Conservation (phyloP, 2,888 invertebrate genomes). For the Plusia festucae region DNA sequence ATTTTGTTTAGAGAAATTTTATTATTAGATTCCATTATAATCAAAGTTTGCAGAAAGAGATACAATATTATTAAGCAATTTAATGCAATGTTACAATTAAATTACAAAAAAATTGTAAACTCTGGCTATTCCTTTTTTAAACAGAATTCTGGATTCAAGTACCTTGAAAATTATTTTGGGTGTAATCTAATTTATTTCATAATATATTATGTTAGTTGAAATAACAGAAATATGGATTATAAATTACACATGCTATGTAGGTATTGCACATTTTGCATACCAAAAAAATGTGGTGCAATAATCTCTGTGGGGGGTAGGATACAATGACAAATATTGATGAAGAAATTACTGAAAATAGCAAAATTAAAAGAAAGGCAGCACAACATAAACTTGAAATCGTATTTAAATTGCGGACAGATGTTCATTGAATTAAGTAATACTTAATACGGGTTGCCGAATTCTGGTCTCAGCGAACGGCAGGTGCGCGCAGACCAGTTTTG, state of each 20-base stretch:
- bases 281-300: constrained; percentile 26
- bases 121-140: no score
- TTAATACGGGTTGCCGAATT: constrained; percentile 27
- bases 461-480: constrained; percentile 46
- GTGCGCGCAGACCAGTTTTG: constrained; percentile 31
- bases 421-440: constrained; percentile 29
- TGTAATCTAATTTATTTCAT: no score
- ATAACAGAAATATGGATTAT: constrained; percentile 14
- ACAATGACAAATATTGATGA: no score
- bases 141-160: no score
- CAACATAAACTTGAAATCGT: neutral
- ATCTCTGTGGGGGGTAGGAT: constrained; percentile 41
- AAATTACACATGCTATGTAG: neutral
- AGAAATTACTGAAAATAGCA: neutral
- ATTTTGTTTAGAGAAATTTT: no score
- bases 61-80: no score
- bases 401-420: constrained; percentile 36
- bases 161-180: no score
- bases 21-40: no score
- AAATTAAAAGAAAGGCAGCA: neutral
- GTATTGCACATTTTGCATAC: neutral
- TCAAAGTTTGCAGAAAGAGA: no score
- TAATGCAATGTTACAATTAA: no score
- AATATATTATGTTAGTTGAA: neutral
- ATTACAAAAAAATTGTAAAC: no score